These are phyloP conservation scores for Drosophila pegasa DNA, from an alignment of 2,888 invertebrate species.

Conservation along the genomic window DNA sequence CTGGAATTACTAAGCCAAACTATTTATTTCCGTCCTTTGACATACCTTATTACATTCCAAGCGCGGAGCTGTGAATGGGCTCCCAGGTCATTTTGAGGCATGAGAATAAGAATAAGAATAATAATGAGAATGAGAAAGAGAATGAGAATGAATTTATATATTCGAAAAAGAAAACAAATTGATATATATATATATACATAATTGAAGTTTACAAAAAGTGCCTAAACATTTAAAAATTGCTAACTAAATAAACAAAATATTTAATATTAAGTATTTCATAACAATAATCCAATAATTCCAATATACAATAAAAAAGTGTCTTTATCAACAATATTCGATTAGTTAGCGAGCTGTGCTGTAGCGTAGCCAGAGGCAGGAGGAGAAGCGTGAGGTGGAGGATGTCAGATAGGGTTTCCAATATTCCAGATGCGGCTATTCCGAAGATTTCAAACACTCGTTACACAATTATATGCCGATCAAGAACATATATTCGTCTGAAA, in stretches of 20 bases:
- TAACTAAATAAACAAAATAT: constrained; percentile 35
- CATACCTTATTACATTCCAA: constrained; percentile 11
- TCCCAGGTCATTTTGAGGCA: neutral
- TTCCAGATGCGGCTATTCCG: constrained; percentile 31
- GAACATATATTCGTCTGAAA: too few species aligned
- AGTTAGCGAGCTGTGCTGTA: constrained; percentile 52
- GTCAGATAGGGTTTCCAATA: constrained; percentile 45
- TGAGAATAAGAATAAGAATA: neutral
- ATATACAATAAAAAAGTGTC: constrained; percentile 18
- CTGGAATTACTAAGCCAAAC: constrained; percentile 21
- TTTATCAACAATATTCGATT: constrained; percentile 26
- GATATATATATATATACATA: neutral
- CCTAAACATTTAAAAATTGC: constrained; percentile 60
- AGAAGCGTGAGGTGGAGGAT: neutral
- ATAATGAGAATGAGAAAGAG: constrained; percentile 3
- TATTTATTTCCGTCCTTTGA: constrained; percentile 32
- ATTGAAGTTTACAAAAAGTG: constrained; percentile 22
- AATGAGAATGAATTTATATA: constrained; percentile 1
- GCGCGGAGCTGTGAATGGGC: neutral
- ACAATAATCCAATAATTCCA: neutral
- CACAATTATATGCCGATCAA: neutral
- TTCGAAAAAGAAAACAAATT: constrained; percentile 1
- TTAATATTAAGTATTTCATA: constrained; percentile 17
- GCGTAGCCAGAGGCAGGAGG: constrained; percentile 39
- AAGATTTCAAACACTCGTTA: neutral